These are phyloP conservation scores for Myodes glareolus DNA, from an alignment of 2,113 vertebrate species.

Conservation along the genomic window DNA sequence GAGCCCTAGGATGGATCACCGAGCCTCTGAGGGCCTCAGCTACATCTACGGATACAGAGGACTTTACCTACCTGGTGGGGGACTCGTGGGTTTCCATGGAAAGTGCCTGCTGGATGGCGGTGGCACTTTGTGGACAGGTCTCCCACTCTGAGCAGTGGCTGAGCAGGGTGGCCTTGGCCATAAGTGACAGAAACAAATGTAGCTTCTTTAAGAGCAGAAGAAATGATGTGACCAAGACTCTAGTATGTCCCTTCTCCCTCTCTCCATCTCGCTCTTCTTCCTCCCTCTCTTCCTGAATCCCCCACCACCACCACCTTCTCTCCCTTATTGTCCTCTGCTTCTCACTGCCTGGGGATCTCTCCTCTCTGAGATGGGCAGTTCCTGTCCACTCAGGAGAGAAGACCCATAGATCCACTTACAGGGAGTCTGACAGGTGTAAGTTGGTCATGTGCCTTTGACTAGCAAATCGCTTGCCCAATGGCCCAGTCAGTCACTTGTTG, in stretches of 20 bases:
- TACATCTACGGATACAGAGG: no score
- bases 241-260: background rate
- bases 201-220: background rate
- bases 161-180: background rate
- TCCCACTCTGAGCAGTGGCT: background rate
- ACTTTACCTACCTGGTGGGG: background rate
- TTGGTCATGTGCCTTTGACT: background rate
- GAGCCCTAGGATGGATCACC: background rate
- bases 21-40: background rate
- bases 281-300: slow-evolving; percentile 10
- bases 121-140: background rate
- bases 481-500: background rate
- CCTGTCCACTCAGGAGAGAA: background rate
- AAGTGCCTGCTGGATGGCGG: background rate
- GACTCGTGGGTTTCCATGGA: rapidly evolving
- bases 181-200: background rate
- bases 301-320: background rate
- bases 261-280: background rate
- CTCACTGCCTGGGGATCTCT: background rate
- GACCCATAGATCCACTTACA: background rate
- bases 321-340: background rate
- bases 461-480: background rate
- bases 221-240: background rate
- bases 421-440: background rate
- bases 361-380: background rate